Conservation (phyloP, 1,140 invertebrate species). For the Lutraria rhynchaena region DNA sequence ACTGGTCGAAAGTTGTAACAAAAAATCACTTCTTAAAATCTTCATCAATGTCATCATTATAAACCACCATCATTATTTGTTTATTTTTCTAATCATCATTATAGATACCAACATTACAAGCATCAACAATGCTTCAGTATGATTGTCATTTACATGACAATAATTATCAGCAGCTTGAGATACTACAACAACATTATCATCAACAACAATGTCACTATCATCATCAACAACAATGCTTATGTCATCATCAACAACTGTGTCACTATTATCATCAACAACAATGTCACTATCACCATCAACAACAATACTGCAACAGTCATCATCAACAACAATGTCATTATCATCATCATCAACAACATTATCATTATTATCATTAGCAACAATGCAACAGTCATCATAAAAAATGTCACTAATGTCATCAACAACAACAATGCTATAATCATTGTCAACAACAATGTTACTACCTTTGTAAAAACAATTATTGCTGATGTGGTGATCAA, state of each 20-base stretch:
- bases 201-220: conserved; percentile 5
- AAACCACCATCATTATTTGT: too few species aligned
- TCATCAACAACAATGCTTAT: background rate
- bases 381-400: background rate
- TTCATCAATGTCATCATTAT: too few species aligned
- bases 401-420: background rate
- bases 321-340: conserved; percentile 5
- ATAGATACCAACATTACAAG: too few species aligned
- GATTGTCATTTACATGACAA: background rate
- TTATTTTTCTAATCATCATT: too few species aligned
- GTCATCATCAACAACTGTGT: conserved; percentile 3
- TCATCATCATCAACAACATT: background rate
- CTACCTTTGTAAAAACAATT: too few species aligned
- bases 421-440: too few species aligned
- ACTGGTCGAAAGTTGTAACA: too few species aligned
- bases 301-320: background rate
- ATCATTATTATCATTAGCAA: too few species aligned
- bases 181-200: conserved; percentile 5
- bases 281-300: conserved; percentile 5
- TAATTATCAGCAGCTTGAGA: conserved; percentile 1
- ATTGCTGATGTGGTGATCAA: too few species aligned
- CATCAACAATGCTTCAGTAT: too few species aligned
- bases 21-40: too few species aligned
- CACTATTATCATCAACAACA: conserved; percentile 13
- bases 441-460: background rate